Evolutionary conservation across 30 jellyfish, hydroid and myxozoan species (phyloP).

Genomic region (Rhopilema esculentum): DNA sequence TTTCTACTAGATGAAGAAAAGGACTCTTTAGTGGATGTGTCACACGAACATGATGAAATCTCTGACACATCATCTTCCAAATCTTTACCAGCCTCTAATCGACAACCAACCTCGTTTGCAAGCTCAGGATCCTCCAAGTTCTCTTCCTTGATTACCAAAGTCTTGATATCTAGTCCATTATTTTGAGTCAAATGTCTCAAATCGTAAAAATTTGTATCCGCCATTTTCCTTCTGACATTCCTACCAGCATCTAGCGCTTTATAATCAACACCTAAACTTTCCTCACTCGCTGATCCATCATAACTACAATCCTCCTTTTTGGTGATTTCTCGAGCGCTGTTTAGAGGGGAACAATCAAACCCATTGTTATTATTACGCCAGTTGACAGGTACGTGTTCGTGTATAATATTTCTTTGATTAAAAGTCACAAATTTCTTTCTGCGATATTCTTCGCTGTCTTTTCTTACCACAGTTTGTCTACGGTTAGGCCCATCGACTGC

Average conservation of each 20-base stretch:
- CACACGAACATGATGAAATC: not conserved
- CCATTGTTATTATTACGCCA: not conserved
- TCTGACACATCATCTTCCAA: not conserved
- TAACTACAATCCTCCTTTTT: not conserved
- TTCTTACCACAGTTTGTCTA: conserved; percentile 4
- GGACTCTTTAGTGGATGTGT: not conserved
- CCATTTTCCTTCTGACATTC: not conserved
- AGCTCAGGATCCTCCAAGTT: not conserved
- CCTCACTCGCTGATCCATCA: not conserved
- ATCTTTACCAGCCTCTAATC: not conserved
- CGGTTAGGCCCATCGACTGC: not conserved
- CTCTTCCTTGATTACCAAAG: not conserved
- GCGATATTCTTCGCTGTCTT: conserved; percentile 23
- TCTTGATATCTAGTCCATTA: not conserved
- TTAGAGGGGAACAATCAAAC: conserved; percentile 14
- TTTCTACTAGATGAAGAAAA: not conserved
- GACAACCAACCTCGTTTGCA: not conserved
- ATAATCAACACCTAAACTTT: not conserved
- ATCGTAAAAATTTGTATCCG: not conserved
- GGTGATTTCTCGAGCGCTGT: not conserved
- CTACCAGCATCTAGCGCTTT: not conserved
- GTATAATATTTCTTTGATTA: not conserved
- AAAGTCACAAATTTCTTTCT: conserved; percentile 44
- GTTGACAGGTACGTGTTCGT: conserved; percentile 2
- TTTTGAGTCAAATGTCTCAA: not conserved